These are phyloP conservation scores for Dicyrtoma fusca DNA, from an alignment of 2,888 invertebrate species.

Conservation along the genomic window DNA sequence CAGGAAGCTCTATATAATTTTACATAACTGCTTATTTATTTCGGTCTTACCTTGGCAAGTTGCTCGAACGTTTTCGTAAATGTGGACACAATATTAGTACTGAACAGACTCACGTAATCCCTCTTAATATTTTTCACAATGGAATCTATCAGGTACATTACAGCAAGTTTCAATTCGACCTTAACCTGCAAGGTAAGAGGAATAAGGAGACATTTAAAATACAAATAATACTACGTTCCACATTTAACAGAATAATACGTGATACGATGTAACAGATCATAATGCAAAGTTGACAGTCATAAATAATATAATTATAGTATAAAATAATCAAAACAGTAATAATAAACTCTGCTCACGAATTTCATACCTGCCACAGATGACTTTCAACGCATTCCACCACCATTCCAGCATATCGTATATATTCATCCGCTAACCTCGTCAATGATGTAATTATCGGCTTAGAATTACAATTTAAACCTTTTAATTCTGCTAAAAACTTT, in stretches of 20 bases:
- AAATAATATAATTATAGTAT: too few relatives aligned
- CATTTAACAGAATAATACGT: too few relatives aligned
- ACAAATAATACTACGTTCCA: too few relatives aligned
- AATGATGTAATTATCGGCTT: slow-evolving; percentile 97
- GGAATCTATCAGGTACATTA: slow-evolving; percentile 97
- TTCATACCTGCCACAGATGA: slow-evolving; percentile 88
- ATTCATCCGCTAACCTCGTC: slow-evolving; percentile 98
- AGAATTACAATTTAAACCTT: slow-evolving; percentile 69
- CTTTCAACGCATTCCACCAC: slow-evolving; percentile 95
- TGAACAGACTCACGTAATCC: slow-evolving; percentile 84
- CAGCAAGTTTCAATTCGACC: slow-evolving; percentile 88
- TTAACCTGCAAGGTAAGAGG: slow-evolving; percentile 69
- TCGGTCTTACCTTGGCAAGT: too few relatives aligned
- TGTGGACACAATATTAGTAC: slow-evolving; percentile 87
- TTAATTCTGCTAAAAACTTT: too few relatives aligned
- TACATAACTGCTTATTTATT: too few relatives aligned
- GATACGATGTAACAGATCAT: too few relatives aligned
- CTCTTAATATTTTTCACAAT: slow-evolving; percentile 96
- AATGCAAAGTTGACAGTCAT: too few relatives aligned
- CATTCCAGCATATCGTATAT: slow-evolving; percentile 80
- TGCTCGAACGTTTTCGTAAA: slow-evolving; percentile 63
- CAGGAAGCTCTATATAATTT: too few relatives aligned
- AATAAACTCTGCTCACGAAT: too few relatives aligned
- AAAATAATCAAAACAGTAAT: too few relatives aligned
- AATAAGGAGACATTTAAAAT: too few relatives aligned